phyloP scores from a whole-genome alignment of 92 coral and sea anemone genomes.

The Diadumene lineata region DNA sequence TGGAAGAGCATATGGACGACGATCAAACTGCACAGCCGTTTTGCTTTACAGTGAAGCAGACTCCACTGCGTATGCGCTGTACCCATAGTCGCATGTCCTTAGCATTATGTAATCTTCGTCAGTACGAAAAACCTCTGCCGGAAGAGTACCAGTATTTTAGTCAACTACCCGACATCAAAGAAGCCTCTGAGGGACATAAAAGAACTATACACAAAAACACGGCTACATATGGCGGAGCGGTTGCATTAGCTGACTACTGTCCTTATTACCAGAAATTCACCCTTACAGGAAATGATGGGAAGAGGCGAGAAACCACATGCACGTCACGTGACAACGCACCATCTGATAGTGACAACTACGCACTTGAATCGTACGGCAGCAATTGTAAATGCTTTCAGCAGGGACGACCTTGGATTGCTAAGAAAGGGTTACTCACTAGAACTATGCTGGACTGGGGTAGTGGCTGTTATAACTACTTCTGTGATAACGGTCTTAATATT shows the following conservation, averaged over 20 bases:
- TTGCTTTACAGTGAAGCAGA: slow-evolving; percentile 81
- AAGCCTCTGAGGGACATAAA: neutral
- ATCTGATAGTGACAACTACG: slow-evolving; percentile 68
- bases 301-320: slow-evolving; percentile 87
- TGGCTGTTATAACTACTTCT: slow-evolving; percentile 83
- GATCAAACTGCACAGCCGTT: slow-evolving; percentile 73
- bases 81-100: slow-evolving; percentile 93
- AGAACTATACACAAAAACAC: slow-evolving; percentile 71
- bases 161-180: slow-evolving; percentile 65
- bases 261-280: slow-evolving; percentile 97
- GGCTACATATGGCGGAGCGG: slow-evolving; percentile 89
- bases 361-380: slow-evolving; percentile 78
- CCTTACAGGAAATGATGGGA: slow-evolving; percentile 67
- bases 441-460: slow-evolving; percentile 99
- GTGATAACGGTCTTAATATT: slow-evolving; percentile 69
- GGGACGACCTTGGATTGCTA: slow-evolving; percentile 86
- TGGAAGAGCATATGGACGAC: slow-evolving; percentile 69
- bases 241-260: slow-evolving; percentile 91
- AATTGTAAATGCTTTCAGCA: slow-evolving; percentile 78
- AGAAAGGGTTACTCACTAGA: slow-evolving; percentile 78
- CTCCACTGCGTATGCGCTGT: slow-evolving; percentile 91
- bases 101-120: slow-evolving; percentile 88
- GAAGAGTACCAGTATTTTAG: slow-evolving; percentile 91
- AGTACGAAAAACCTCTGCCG: slow-evolving; percentile 63
- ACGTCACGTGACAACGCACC: slow-evolving; percentile 81